Evolutionary conservation across 1,140 invertebrate genomes (phyloP).

Genomic region (Danaus melanippus): DNA sequence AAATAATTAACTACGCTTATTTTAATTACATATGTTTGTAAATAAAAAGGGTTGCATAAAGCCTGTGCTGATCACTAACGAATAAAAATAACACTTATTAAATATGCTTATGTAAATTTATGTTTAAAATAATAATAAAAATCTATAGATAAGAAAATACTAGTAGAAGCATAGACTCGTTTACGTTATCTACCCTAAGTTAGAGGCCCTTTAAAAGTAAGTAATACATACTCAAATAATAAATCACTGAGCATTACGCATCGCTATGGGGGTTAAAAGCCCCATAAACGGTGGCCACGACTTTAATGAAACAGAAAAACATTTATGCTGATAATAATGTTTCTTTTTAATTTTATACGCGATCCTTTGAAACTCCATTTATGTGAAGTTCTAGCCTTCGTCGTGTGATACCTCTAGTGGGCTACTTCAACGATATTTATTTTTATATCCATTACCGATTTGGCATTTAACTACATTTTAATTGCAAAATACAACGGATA

Average conservation of each 20-base stretch:
- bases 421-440: too few species aligned
- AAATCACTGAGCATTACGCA: slow-evolving; percentile 57
- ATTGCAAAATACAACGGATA: neutral
- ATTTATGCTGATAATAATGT: slow-evolving; percentile 7
- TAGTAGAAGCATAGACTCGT: slow-evolving; percentile 15
- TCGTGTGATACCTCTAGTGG: too few species aligned
- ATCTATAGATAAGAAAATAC: slow-evolving; percentile 15
- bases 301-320: slow-evolving; percentile 15
- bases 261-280: slow-evolving; percentile 32
- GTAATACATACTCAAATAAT: slow-evolving; percentile 43
- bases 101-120: too few species aligned
- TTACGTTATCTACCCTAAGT: slow-evolving; percentile 25
- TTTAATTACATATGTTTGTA: neutral
- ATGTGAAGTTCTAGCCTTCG: too few species aligned
- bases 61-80: too few species aligned
- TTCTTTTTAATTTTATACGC: neutral
- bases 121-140: slow-evolving; percentile 16
- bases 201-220: slow-evolving; percentile 44
- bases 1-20: too few species aligned
- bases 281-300: slow-evolving; percentile 22
- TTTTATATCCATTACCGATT: too few species aligned
- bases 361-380: too few species aligned
- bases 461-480: too few species aligned
- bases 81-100: too few species aligned
- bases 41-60: too few species aligned